Evolutionary conservation across 2,888 invertebrate genomes (phyloP).

Genomic region (Caenorhabditis becei): DNA sequence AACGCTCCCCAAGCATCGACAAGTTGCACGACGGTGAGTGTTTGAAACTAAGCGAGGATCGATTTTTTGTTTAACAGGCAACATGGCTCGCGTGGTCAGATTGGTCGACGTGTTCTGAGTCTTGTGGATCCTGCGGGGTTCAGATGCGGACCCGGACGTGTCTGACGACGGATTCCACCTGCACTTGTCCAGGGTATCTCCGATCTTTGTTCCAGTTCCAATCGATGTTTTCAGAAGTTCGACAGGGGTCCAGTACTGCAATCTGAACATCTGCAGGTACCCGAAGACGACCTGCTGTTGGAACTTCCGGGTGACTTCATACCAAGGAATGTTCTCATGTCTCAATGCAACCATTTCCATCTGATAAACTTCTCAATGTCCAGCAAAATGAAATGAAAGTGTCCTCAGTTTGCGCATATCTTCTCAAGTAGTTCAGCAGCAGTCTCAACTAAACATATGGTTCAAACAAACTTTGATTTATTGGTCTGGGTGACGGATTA

Average conservation of each 20-base stretch:
- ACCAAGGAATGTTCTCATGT: slow-evolving; percentile 53
- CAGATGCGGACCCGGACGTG: slow-evolving; percentile 68
- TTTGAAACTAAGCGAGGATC: neutral
- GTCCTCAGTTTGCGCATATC: neutral
- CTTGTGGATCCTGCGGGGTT: slow-evolving; percentile 73
- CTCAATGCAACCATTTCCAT: slow-evolving; percentile 24
- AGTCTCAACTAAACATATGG: neutral
- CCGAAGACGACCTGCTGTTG: slow-evolving; percentile 68
- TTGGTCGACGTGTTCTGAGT: slow-evolving; percentile 71
- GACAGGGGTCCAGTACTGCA: slow-evolving; percentile 69
- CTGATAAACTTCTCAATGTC: neutral
- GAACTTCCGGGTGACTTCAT: slow-evolving; percentile 60
- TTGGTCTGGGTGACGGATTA: neutral
- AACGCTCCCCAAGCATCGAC: slow-evolving; percentile 47
- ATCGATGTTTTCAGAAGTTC: slow-evolving; percentile 53
- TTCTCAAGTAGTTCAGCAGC: neutral
- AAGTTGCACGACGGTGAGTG: slow-evolving; percentile 55
- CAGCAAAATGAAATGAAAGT: neutral
- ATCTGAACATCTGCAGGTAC: slow-evolving; percentile 69
- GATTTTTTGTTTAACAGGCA: slow-evolving; percentile 21
- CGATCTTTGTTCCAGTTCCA: neutral
- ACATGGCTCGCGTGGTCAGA: slow-evolving; percentile 70
- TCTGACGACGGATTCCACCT: slow-evolving; percentile 58
- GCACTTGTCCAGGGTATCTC: slow-evolving; percentile 65
- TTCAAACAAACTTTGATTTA: slow-evolving; percentile 4